Evolutionary conservation across 2,113 vertebrate species (phyloP).

Genomic region (Eira barbara): DNA sequence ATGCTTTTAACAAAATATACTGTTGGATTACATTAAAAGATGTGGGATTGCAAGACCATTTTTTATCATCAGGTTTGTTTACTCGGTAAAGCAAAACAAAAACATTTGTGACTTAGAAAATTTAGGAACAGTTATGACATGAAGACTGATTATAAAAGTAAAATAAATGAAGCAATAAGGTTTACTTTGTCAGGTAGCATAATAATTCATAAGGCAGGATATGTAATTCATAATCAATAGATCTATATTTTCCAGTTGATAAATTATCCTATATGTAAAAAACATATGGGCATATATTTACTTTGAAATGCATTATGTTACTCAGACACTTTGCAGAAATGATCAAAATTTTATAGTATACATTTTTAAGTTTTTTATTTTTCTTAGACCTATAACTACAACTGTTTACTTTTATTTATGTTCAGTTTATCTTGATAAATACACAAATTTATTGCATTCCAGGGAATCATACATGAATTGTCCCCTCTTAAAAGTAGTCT

Average conservation of each 20-base stretch:
- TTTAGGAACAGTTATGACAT: neutral
- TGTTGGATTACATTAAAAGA: neutral
- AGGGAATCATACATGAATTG: slow-evolving; percentile 43
- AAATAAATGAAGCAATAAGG: neutral
- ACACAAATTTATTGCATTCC: neutral
- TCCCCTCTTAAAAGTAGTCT: slow-evolving; percentile 70
- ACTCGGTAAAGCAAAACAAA: neutral
- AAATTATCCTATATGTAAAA: neutral
- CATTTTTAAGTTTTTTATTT: neutral
- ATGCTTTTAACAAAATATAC: neutral
- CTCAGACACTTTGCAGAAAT: neutral
- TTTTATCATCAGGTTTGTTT: neutral
- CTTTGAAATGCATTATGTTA: neutral
- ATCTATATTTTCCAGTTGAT: neutral
- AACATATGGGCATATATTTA: neutral
- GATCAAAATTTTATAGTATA: neutral
- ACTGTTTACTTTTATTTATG: neutral
- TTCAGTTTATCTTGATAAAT: slow-evolving; percentile 40
- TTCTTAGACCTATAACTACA: neutral
- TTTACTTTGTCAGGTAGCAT: neutral
- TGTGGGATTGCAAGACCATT: neutral
- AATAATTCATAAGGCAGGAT: neutral
- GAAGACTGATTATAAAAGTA: neutral
- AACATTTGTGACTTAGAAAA: neutral
- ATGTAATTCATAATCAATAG: neutral